Conservation (phyloP, 2,888 invertebrate genomes). For the Eudemis profundana region DNA sequence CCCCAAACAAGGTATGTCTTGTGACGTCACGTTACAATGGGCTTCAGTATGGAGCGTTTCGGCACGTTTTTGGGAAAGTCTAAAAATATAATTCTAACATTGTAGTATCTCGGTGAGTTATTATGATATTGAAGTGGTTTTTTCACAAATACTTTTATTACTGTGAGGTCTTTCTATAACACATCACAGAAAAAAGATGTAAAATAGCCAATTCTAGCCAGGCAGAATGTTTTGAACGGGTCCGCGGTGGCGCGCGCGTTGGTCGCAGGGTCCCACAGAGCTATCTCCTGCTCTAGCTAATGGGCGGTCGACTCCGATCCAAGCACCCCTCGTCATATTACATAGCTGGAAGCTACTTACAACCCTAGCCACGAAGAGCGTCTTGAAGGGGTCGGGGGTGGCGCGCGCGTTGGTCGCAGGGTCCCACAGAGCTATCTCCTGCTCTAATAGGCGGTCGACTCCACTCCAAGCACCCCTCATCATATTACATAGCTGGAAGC, state of each 20-base stretch:
- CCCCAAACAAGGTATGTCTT: no score
- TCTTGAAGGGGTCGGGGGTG: slow-evolving; percentile 98
- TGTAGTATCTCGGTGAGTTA: no score
- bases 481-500: not conserved
- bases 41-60: no score
- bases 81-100: no score
- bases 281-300: slow-evolving; percentile 98
- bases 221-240: slow-evolving; percentile 98
- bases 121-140: no score
- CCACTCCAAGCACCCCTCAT: no score
- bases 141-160: no score
- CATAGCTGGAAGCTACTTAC: slow-evolving; percentile 85
- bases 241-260: slow-evolving; percentile 92
- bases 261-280: slow-evolving; percentile 96
- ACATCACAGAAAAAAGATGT: no score
- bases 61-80: no score
- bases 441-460: slow-evolving; percentile 99
- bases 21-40: no score
- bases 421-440: slow-evolving; percentile 99
- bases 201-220: slow-evolving; percentile 98
- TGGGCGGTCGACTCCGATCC: slow-evolving; percentile 96
- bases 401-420: slow-evolving; percentile 91
- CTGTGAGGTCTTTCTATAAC: no score
- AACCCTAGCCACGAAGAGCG: slow-evolving; percentile 97
- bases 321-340: slow-evolving; percentile 90